Base-by-base conservation (phyloP, 2,797 vertebrate species). In the Toxotes lorentzi region DNA sequence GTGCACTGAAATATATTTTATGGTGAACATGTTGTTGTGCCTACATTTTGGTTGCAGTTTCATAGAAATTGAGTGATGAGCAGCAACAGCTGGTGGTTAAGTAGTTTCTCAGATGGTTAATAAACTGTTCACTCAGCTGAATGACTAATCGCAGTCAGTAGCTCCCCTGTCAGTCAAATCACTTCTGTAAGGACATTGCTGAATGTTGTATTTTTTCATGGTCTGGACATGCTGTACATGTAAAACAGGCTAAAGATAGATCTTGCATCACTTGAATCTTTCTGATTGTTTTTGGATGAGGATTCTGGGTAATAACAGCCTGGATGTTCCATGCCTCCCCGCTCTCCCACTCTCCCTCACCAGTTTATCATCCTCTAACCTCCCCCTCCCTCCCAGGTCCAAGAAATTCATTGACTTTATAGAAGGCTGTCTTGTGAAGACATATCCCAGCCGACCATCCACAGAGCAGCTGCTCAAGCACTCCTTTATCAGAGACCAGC, bases 361-460 rank as follows among this genome's bases (percentile, higher is more conserved):
- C 70, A 45, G 35, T 70, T 71, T 54, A 24, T 73, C 35, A n/a
- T 73, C 78, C 73, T 76, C 75, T 81, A 63, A 82, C 64, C 69
- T 82, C 60, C 70, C 61, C 51, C 24, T 69, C 83, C 63, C 35
- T 76, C 38, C 59, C 89, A 98, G 97, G 97, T 98, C 97, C 70
- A 97, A 97, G 90, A 98, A 97, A 87, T 98, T 98, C 90, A 96
- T 97, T 6, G 97, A 98, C 91, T 98, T 98, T 84, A 97, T 98
- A 24, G 97, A 98, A 84, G 97, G 96, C 21, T 98, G 97, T 88
- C 96, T 98, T 45, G 96, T 98, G 88, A 98, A 98, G 91, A 97
- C 97, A 0, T 98, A 97, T 89, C 89, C 96, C 79, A 97, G 95
- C 89, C 95, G 97, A 2, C 97, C 97, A 0, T 96, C 96, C 16